These are phyloP conservation scores for Tetanocera ferruginea DNA, from an alignment of 2,888 invertebrate genomes.

Conservation along the genomic window DNA sequence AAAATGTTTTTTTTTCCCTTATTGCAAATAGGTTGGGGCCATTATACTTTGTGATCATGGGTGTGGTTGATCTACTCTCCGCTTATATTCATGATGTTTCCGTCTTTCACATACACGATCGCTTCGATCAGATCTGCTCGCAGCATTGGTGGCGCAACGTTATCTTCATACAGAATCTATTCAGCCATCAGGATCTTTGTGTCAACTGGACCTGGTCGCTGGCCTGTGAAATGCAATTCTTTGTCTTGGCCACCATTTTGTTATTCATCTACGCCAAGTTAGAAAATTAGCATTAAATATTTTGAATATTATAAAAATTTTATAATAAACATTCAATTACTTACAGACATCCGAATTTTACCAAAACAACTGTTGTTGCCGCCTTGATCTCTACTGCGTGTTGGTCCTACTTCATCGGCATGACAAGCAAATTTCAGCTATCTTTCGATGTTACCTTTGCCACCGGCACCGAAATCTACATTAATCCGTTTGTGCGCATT, in stretches of 20 bases:
- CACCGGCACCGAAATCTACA: constrained; percentile 70
- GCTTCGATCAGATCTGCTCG: constrained; percentile 67
- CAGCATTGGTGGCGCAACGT: constrained; percentile 69
- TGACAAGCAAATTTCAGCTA: constrained; percentile 61
- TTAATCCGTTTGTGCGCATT: constrained; percentile 71
- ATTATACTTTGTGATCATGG: constrained; percentile 64
- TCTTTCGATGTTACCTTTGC: constrained; percentile 68
- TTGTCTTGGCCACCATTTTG: constrained; percentile 61
- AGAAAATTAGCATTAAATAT: constrained; percentile 44
- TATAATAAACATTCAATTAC: not conserved
- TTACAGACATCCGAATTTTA: constrained; percentile 59
- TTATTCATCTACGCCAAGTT: constrained; percentile 67
- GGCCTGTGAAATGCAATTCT: constrained; percentile 70
- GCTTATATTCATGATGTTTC: constrained; percentile 67
- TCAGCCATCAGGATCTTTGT: constrained; percentile 67
- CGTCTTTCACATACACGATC: constrained; percentile 67
- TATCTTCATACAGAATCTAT: constrained; percentile 68
- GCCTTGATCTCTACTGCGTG: constrained; percentile 55
- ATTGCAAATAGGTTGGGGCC: constrained; percentile 61
- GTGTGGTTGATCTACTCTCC: constrained; percentile 64
- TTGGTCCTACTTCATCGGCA: constrained; percentile 63
- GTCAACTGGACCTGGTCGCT: constrained; percentile 71
- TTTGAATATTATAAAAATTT: not conserved
- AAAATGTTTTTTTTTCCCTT: not conserved
- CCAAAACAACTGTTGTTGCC: constrained; percentile 52